Percentiles rank a stretch among this genome's conserved stretches.
phyloP scores from a whole-genome alignment of 2,797 vertebrate genomes.

The Schizopygopsis pylzovi region DNA sequence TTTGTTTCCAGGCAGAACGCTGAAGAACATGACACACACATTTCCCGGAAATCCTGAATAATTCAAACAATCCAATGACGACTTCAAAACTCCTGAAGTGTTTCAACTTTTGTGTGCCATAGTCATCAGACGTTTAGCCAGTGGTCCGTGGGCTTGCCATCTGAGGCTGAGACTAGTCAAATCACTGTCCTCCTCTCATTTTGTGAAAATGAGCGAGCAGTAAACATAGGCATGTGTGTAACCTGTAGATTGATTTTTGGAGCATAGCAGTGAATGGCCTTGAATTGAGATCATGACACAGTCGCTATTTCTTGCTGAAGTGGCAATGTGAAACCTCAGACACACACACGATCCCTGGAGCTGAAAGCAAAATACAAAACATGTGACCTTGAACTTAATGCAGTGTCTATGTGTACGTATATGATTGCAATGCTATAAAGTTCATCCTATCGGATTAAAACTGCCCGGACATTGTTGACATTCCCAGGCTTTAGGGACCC shows the following conservation, averaged over 20 bases:
- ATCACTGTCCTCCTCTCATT: constrained; percentile 46
- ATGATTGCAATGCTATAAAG: constrained; percentile 17
- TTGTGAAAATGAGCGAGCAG: constrained; percentile 42
- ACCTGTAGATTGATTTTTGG: constrained; percentile 18
- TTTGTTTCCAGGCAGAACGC: too few relatives aligned
- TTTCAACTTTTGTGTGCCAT: too few relatives aligned
- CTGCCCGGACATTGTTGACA: background rate
- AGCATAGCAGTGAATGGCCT: constrained; percentile 23
- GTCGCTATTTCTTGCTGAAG: constrained; percentile 22
- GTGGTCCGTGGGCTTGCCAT: too few relatives aligned
- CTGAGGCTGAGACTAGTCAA: too few relatives aligned
- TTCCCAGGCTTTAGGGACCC: background rate
- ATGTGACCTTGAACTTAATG: constrained; percentile 66
- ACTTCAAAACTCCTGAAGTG: too few relatives aligned
- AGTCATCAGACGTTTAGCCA: too few relatives aligned
- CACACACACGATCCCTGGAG: constrained; percentile 19
- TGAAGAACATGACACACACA: too few relatives aligned
- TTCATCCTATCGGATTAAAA: constrained; percentile 19
- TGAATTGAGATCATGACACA: constrained; percentile 35
- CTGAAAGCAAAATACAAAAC: constrained; percentile 26
- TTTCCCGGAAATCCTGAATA: too few relatives aligned
- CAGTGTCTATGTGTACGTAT: constrained; percentile 17
- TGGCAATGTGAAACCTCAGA: constrained; percentile 30
- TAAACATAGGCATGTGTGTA: constrained; percentile 51
- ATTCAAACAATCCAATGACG: too few relatives aligned